Evolutionary conservation across 2,888 invertebrate species (phyloP).

Genomic region (Rhagophthalmus giganteus): DNA sequence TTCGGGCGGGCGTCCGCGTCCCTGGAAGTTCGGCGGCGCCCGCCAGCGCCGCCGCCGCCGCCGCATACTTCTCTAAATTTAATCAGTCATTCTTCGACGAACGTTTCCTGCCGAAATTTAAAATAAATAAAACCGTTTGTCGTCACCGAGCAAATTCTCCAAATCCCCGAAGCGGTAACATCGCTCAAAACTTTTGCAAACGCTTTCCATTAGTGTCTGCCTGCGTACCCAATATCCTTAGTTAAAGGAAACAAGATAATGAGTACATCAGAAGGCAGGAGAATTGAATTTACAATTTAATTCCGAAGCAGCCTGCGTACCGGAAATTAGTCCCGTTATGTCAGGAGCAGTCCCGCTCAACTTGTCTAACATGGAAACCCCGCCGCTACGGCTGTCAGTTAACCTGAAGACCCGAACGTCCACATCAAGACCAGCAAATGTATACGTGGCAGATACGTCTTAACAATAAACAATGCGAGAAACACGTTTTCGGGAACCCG

Average conservation of each 20-base stretch:
- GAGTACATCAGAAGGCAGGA: conserved; percentile 32
- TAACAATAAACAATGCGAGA: conserved; percentile 19
- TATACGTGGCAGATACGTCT: conserved; percentile 16
- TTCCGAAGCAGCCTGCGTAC: conserved; percentile 32
- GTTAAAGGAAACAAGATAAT: conserved; percentile 31
- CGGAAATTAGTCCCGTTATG: conserved; percentile 36
- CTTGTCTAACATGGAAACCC: conserved; percentile 29
- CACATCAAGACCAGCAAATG: conserved; percentile 23
- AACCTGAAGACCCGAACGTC: conserved; percentile 29
- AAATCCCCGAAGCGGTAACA: conserved; percentile 12
- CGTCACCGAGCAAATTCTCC: no score
- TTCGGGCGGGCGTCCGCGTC: no score
- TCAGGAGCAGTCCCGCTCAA: conserved; percentile 33
- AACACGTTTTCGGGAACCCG: conserved; percentile 1
- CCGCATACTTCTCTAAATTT: no score
- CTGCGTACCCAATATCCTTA: conserved; percentile 28
- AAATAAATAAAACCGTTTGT: no score
- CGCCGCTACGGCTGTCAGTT: conserved; percentile 30
- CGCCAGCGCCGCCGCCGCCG: no score
- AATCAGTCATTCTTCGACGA: no score
- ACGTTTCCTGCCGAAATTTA: no score
- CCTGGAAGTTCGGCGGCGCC: no score
- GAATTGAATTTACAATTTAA: conserved; percentile 36
- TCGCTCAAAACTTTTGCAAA: conserved; percentile 17
- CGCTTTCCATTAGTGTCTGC: conserved; percentile 26